These are phyloP conservation scores for Clunio marinus DNA, from an alignment of 2,888 invertebrate genomes.

Conservation along the genomic window DNA sequence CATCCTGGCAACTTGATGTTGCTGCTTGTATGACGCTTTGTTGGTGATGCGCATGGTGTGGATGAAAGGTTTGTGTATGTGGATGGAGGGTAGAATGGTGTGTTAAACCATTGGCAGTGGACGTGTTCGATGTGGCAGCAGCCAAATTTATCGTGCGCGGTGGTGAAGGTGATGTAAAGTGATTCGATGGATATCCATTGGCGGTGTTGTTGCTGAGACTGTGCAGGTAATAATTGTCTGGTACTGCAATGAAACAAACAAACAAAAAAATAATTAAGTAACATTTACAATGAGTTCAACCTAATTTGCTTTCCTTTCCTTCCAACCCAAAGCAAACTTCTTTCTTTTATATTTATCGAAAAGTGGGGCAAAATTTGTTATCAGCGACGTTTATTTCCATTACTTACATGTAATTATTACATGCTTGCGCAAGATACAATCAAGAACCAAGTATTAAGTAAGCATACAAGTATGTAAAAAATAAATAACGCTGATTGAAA, in stretches of 20 bases:
- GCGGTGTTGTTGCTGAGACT: slow-evolving; percentile 44
- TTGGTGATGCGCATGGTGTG: slow-evolving; percentile 46
- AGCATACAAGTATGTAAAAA: too few species aligned
- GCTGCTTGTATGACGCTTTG: slow-evolving; percentile 63
- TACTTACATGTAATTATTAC: too few species aligned
- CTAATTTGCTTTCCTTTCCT: background rate
- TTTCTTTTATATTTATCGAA: too few species aligned
- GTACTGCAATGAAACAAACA: slow-evolving; percentile 52
- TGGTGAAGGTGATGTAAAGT: slow-evolving; percentile 51
- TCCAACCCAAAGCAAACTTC: slow-evolving; percentile 1
- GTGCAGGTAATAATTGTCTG: slow-evolving; percentile 56
- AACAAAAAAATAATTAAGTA: background rate
- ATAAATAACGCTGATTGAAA: too few species aligned
- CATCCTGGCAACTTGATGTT: slow-evolving; percentile 81
- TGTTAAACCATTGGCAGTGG: slow-evolving; percentile 43
- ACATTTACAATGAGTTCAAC: background rate
- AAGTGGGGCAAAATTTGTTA: slow-evolving; percentile 2
- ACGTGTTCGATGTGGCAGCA: slow-evolving; percentile 6
- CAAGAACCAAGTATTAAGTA: too few species aligned
- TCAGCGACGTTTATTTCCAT: too few species aligned
- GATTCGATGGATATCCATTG: slow-evolving; percentile 44
- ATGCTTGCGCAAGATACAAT: too few species aligned
- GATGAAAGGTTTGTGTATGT: slow-evolving; percentile 53
- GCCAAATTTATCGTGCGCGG: slow-evolving; percentile 43
- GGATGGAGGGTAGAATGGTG: slow-evolving; percentile 53